These are phyloP conservation scores for Macrophya annulata DNA, from an alignment of 2,888 invertebrate species.

Conservation along the genomic window DNA sequence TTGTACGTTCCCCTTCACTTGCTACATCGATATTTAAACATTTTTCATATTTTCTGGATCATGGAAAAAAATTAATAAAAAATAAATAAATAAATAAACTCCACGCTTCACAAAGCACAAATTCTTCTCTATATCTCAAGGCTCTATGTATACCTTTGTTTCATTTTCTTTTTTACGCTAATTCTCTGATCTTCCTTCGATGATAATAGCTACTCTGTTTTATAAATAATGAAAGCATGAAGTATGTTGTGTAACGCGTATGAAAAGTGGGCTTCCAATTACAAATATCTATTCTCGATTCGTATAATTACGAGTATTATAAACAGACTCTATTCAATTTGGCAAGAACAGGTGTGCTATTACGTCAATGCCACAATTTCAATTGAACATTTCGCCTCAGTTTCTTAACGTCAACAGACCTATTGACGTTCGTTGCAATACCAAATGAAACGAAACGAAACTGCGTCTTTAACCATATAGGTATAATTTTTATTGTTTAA, in stretches of 20 bases:
- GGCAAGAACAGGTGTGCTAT: conserved; percentile 49
- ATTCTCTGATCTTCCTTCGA: conserved; percentile 38
- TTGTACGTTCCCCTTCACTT: conserved; percentile 23
- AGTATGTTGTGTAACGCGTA: conserved; percentile 14
- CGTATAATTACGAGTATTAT: not conserved
- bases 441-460: not conserved
- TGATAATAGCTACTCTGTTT: conserved; percentile 8
- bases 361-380: conserved; percentile 43
- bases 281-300: conserved; percentile 45
- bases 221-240: not conserved
- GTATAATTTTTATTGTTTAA: not conserved
- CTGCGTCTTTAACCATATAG: conserved; percentile 8
- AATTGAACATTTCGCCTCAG: conserved; percentile 47
- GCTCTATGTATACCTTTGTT: not conserved
- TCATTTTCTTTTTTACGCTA: conserved; percentile 27
- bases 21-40: not conserved
- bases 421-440: conserved; percentile 19
- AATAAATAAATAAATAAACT: not conserved
- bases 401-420: conserved; percentile 9
- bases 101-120: conserved; percentile 37
- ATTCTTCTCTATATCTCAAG: conserved; percentile 43
- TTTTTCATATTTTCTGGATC: conserved; percentile 19
- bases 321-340: conserved; percentile 38
- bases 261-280: conserved; percentile 36
- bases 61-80: not conserved